Percentiles rank a stretch among this genome's conserved stretches.
These are phyloP conservation scores for Acleris laterana DNA, from an alignment of 2,888 invertebrate genomes.

Conservation along the genomic window DNA sequence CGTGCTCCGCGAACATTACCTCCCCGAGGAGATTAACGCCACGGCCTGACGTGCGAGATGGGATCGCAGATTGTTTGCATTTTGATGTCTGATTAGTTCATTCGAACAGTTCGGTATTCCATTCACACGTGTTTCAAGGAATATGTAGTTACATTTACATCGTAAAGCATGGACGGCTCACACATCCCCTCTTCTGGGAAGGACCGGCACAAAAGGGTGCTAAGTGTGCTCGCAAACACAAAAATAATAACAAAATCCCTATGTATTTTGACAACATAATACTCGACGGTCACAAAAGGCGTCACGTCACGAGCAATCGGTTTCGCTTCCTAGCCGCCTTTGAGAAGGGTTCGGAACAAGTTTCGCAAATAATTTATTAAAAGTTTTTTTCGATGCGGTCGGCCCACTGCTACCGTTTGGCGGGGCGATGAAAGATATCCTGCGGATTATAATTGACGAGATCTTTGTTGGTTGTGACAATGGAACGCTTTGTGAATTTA, in stretches of 20 bases:
- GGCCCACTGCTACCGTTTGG: conserved; percentile 77
- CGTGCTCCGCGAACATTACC: conserved; percentile 48
- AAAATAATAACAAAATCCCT: conserved; percentile 84
- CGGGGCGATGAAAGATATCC: conserved; percentile 73
- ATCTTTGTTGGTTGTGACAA: conserved; percentile 80
- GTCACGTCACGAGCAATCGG: conserved; percentile 82
- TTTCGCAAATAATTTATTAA: conserved; percentile 83
- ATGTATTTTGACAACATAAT: conserved; percentile 85
- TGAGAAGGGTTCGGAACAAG: conserved; percentile 78
- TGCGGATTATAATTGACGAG: conserved; percentile 82
- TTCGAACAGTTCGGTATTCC: conserved; percentile 60
- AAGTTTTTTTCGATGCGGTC: conserved; percentile 67
- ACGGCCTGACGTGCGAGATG: conserved; percentile 41
- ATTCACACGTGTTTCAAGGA: conserved; percentile 76
- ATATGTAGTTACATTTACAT: conserved; percentile 61
- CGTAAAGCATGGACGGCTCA: conserved; percentile 56
- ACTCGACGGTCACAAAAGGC: conserved; percentile 80
- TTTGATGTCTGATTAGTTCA: conserved; percentile 53
- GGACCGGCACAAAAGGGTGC: conserved; percentile 76
- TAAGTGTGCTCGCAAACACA: conserved; percentile 83
- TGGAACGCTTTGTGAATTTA: conserved; percentile 54
- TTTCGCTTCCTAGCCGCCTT: conserved; percentile 78
- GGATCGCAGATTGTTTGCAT: conserved; percentile 64
- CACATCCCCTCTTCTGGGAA: conserved; percentile 77
- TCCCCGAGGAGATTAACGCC: conserved; percentile 42